Conservation (phyloP, 2,113 vertebrate species). For the Microtus ochrogaster region DNA sequence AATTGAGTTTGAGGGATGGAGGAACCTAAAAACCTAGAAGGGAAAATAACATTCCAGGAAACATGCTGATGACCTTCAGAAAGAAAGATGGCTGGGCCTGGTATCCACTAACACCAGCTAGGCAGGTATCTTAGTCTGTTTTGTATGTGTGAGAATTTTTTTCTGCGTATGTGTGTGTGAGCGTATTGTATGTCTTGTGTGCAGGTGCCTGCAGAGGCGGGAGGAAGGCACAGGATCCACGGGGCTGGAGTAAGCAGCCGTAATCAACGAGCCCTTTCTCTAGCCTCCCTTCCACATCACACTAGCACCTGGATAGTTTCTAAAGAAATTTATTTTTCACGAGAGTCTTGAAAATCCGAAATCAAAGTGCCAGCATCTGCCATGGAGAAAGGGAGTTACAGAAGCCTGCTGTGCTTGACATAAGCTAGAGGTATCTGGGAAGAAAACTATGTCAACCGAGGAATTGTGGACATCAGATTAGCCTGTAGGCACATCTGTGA, state of each 20-base stretch:
- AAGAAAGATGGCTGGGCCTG: neutral
- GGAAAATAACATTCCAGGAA: neutral
- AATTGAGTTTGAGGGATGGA: neutral
- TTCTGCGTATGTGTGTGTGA: neutral
- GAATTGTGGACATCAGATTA: neutral
- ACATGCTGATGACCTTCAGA: neutral
- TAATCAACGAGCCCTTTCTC: neutral
- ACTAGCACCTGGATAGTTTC: neutral
- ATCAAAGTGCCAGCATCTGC: neutral
- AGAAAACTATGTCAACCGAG: neutral
- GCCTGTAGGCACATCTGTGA: neutral
- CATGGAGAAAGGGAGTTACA: neutral
- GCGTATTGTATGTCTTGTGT: neutral
- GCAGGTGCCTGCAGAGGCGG: neutral
- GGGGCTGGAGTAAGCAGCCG: neutral
- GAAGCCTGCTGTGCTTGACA: neutral
- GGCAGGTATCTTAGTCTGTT: neutral
- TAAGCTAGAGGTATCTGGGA: neutral
- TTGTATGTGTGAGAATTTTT: neutral
- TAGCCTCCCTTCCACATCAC: neutral
- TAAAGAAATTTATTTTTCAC: neutral
- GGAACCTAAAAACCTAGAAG: neutral
- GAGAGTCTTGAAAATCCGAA: neutral
- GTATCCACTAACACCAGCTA: neutral
- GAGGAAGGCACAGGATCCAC: neutral